Conservation (phyloP, 1,140 invertebrate genomes). For the Sitobion miscanthi region DNA sequence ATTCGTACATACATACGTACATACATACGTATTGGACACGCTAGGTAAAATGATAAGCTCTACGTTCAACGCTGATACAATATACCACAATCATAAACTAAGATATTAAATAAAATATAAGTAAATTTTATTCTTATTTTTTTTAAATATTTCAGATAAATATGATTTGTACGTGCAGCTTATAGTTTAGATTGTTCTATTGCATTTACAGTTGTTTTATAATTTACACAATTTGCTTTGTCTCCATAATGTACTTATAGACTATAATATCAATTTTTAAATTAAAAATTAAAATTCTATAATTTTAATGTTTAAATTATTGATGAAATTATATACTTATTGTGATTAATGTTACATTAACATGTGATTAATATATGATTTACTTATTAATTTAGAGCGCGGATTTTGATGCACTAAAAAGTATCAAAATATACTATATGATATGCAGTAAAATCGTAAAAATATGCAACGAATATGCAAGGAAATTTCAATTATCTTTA, state of each 20-base stretch:
- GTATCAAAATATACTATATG: too few species aligned
- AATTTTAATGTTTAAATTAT: neutral
- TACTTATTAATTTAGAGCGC: too few species aligned
- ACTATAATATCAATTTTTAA: neutral
- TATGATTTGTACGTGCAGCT: neutral
- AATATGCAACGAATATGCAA: too few species aligned
- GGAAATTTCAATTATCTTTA: too few species aligned
- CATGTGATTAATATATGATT: too few species aligned
- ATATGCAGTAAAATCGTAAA: too few species aligned
- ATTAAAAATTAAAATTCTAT: neutral
- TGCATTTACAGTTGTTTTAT: neutral
- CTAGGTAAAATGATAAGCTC: neutral
- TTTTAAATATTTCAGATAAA: neutral
- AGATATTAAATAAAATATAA: neutral
- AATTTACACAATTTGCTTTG: neutral
- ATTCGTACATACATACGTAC: too few species aligned
- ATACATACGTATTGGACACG: too few species aligned
- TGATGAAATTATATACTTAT: too few species aligned
- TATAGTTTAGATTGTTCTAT: neutral
- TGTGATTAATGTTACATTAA: too few species aligned
- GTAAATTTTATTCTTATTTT: neutral
- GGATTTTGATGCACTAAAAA: too few species aligned
- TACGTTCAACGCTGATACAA: neutral
- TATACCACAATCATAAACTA: neutral
- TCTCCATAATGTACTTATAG: neutral